Base-by-base conservation (phyloP, 2,797 vertebrate genomes). In the Phalloptychus januarius region DNA sequence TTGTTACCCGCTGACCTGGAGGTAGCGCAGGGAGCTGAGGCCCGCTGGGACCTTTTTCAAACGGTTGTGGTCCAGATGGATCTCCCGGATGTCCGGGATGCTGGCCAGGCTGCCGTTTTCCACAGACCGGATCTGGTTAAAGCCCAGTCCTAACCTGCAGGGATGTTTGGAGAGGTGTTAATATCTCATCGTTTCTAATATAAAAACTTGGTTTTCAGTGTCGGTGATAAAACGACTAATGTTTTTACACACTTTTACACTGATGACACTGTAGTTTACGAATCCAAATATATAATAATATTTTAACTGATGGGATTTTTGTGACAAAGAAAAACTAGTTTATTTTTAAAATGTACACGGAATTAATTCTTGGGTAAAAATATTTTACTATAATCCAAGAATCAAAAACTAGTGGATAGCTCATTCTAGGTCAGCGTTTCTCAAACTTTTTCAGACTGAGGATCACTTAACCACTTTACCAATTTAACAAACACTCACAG, bases 41-140 rank as follows among this genome's bases (percentile, higher is more conserved):
- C 97, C 97, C 4, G 96, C 94, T 54, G 98, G 98, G 76, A 99
- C 94, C 86, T 95, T 98, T 88, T 95, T 98, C 85, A 99, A 94
- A 76, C 97, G 97, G 90, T 99, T 99, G 90, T 97, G 97, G 90
- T 99, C 97, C 84, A 99, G 87, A 78, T 99, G 97, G 86, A 99
- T 96, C 93, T 97, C 96, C 72, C 97, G 95, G 88, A 99, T 45
- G 42, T 93, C 96, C 31, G 98, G 96, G 81, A 96, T 96, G 85
- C 88, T 96, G 79, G 92, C 93, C 20, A 99, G 92, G 82, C 95
- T 99, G 88, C 98, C 97, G 2, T 99, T 99, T 94, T 99, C 98
- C 36, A 99, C 96, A 36, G 88, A 97, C 90, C 96, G 97, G 86
- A 99, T 98, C 93, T 96, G 97, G 91, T 99, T 99, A 85, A 97